Conservation (phyloP, 2,797 vertebrate species). For the Danio kyathit region DNA sequence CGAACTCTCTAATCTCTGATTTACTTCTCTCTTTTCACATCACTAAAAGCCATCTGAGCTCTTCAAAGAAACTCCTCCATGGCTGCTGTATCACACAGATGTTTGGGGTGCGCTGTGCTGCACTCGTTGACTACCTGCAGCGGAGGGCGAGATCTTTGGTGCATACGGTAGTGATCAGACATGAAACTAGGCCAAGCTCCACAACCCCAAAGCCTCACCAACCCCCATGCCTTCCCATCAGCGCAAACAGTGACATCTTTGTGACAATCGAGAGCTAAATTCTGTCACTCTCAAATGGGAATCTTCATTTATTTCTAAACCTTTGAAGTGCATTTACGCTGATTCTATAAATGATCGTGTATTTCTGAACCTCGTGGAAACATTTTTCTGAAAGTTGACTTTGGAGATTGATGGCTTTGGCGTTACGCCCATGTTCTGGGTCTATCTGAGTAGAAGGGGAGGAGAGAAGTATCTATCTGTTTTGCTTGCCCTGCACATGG, state of each 20-base stretch:
- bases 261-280: slow-evolving; percentile 65
- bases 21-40: slow-evolving; percentile 50
- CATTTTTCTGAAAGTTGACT: slow-evolving; percentile 48
- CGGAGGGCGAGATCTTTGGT: slow-evolving; percentile 82
- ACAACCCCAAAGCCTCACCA: slow-evolving; percentile 68
- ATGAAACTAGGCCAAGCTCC: slow-evolving; percentile 83
- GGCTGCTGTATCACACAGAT: slow-evolving; percentile 54
- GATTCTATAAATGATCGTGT: slow-evolving; percentile 42
- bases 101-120: slow-evolving; percentile 55
- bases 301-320: slow-evolving; percentile 33
- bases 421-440: slow-evolving; percentile 80
- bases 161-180: slow-evolving; percentile 85
- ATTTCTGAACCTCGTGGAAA: slow-evolving; percentile 49
- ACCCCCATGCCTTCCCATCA: slow-evolving; percentile 64
- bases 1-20: slow-evolving; percentile 52
- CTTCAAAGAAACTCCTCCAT: slow-evolving; percentile 55
- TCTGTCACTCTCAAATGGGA: slow-evolving; percentile 64
- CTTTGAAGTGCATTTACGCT: slow-evolving; percentile 1
- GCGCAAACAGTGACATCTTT: slow-evolving; percentile 70
- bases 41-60: slow-evolving; percentile 50
- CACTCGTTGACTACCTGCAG: slow-evolving; percentile 70
- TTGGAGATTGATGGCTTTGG: slow-evolving; percentile 83
- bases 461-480: slow-evolving; percentile 81
- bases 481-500: slow-evolving; percentile 82
- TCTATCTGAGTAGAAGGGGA: slow-evolving; percentile 83